Evolutionary conservation across 64 coral and sea anemone genomes (phyloP).

Genomic region (Anthopleura sola): DNA sequence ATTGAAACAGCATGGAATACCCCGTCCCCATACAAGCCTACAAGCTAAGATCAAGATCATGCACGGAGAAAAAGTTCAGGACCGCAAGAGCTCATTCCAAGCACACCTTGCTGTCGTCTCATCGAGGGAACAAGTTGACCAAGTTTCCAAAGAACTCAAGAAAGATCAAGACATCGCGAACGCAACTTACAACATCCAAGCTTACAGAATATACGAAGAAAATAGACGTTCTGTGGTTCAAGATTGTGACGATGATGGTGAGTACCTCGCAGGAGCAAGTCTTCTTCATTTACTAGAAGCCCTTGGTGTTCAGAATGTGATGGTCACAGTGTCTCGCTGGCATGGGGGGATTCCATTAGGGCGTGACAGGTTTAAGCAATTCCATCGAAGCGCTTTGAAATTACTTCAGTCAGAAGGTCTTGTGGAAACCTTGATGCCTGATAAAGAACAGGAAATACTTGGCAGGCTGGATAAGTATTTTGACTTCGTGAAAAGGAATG

Average conservation of each 20-base stretch:
- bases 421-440: not conserved
- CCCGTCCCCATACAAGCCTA: not conserved
- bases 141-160: not conserved
- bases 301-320: not conserved
- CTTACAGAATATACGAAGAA: not conserved
- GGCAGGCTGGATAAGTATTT: not conserved
- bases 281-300: not conserved
- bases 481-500: not conserved
- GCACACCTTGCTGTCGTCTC: not conserved
- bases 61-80: not conserved
- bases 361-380: not conserved
- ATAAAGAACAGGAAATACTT: not conserved
- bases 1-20: not conserved
- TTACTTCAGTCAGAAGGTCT: slow-evolving; percentile 58
- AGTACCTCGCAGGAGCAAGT: not conserved
- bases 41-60: not conserved
- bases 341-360: not conserved
- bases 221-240: not conserved
- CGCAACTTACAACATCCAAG: not conserved
- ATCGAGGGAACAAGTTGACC: not conserved
- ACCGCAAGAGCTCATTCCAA: slow-evolving; percentile 9
- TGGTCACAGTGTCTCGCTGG: not conserved
- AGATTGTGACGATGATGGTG: not conserved
- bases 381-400: not conserved
- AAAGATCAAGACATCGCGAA: not conserved